Base-by-base conservation (phyloP, 2,797 vertebrate genomes). In the Hypotaenidia okinawae region DNA sequence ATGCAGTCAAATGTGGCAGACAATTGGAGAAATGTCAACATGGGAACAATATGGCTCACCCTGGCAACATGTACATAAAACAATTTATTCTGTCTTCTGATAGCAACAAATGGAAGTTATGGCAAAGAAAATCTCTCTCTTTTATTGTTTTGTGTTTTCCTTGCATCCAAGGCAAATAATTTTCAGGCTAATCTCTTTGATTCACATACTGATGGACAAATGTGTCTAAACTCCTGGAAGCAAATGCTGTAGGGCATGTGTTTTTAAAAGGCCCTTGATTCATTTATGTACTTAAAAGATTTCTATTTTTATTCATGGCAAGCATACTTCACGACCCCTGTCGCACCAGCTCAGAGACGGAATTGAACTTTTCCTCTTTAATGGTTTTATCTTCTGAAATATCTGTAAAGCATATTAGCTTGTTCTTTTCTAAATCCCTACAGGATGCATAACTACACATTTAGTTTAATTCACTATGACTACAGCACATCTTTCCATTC, bases 231-330 rank as follows among this genome's bases (percentile, higher is more conserved):
- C 27, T 82, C 37, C 87, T 96, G 39, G 58, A 84, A 95, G 79
- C 8, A 1, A 91, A 35, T 62, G 83, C 80, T 68, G 67, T 33
- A 92, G 89, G 78, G 51, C 63, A 62, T 86, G 35, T 87, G 52
- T n/a, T 93, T 96, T 96, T 94, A 96, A 94, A 82, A 87, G 59
- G 35, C 11, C 89, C 75, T 84, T 94, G 43, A 68, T 94, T 82
- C 35, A 49, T 94, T 95, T 93, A 82, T 64, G 52, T 81, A 84
- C 61, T 78, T 93, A 10, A 3, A 93, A 63, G 11, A 77, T 86
- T 92, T 86, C 79, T 90, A 58, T 80, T 96, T 90, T 94, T 84
- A 72, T 79, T 95, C 78, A 16, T 39, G 33, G 68, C 16, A 11
- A 87, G 30, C 41, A 59, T 79, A 82, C 39, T 89, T 84, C 72